A percentile compares a stretch with the other conserved stretches of the same genome.
Conservation (phyloP, 2,888 invertebrate species). For the Petrolisthes manimaculis region DNA sequence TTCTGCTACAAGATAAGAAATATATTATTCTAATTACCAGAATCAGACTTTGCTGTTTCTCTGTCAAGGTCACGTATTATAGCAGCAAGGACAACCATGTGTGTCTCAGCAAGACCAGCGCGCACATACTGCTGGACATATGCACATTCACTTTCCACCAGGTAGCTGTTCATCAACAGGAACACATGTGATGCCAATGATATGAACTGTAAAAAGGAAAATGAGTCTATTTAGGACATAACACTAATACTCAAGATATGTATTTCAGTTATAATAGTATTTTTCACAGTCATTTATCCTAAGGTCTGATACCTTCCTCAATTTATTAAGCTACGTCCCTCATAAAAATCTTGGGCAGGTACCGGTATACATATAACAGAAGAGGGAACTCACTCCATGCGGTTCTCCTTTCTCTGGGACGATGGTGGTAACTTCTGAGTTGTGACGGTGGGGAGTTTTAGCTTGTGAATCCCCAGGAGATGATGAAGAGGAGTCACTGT, state of each 20-base stretch:
- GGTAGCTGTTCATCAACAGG: conserved; percentile 84
- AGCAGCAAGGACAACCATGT: conserved; percentile 88
- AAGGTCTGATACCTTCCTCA: no score
- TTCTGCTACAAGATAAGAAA: background rate
- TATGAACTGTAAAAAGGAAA: conserved; percentile 76
- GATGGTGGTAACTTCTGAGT: conserved; percentile 67
- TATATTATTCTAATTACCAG: conserved; percentile 67
- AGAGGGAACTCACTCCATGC: conserved; percentile 69
- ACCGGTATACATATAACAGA: no score
- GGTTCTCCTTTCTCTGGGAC: conserved; percentile 71
- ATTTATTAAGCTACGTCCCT: no score
- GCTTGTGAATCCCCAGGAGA: conserved; percentile 63
- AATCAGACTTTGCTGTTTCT: conserved; percentile 87
- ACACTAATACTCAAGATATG: background rate
- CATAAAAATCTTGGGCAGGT: no score
- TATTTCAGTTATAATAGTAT: background rate
- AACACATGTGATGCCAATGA: conserved; percentile 88
- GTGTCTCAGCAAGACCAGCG: conserved; percentile 84
- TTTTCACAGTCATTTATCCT: no score
- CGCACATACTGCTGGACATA: conserved; percentile 79
- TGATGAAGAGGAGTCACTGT: conserved; percentile 56
- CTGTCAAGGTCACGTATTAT: conserved; percentile 91
- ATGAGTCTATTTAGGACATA: background rate
- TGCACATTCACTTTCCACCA: conserved; percentile 80
- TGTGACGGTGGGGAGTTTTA: conserved; percentile 59